These are phyloP conservation scores for Halictus quadricinctus DNA, from an alignment of 2,888 invertebrate genomes.

Conservation along the genomic window DNA sequence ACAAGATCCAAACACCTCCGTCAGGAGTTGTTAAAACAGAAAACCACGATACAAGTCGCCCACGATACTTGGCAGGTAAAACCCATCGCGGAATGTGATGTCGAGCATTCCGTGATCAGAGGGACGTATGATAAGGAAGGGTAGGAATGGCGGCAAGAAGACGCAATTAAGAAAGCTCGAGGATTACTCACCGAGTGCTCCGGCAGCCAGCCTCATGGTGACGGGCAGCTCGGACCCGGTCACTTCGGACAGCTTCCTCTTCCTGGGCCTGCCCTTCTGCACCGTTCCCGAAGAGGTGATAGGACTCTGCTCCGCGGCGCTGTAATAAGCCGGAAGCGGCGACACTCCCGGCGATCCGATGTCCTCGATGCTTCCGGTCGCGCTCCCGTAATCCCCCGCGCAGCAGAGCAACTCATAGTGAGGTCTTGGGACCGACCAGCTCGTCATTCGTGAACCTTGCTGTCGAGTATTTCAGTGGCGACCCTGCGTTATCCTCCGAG, in stretches of 20 bases:
- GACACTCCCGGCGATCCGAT: constrained; percentile 85
- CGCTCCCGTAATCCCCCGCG: constrained; percentile 84
- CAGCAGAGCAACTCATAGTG: constrained; percentile 87
- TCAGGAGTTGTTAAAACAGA: neutral
- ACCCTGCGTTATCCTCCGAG: constrained; percentile 67
- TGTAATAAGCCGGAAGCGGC: constrained; percentile 86
- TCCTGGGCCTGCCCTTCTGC: constrained; percentile 91
- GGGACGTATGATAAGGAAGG: neutral
- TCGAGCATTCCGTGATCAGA: neutral
- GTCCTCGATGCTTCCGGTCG: constrained; percentile 86
- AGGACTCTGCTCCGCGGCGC: constrained; percentile 83
- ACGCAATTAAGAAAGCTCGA: neutral
- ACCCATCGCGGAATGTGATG: neutral
- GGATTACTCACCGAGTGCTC: constrained; percentile 86
- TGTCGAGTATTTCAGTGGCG: constrained; percentile 72
- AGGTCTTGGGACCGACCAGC: constrained; percentile 82
- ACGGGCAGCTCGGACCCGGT: constrained; percentile 86
- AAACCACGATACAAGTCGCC: neutral
- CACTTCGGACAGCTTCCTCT: constrained; percentile 87
- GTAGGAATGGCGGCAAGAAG: neutral
- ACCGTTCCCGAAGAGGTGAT: constrained; percentile 82
- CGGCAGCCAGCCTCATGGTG: constrained; percentile 88
- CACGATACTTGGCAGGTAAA: neutral
- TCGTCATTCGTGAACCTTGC: constrained; percentile 72
- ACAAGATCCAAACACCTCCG: neutral